Evolutionary conservation across 2,888 invertebrate genomes (phyloP).

Genomic region (Acleris emargana): DNA sequence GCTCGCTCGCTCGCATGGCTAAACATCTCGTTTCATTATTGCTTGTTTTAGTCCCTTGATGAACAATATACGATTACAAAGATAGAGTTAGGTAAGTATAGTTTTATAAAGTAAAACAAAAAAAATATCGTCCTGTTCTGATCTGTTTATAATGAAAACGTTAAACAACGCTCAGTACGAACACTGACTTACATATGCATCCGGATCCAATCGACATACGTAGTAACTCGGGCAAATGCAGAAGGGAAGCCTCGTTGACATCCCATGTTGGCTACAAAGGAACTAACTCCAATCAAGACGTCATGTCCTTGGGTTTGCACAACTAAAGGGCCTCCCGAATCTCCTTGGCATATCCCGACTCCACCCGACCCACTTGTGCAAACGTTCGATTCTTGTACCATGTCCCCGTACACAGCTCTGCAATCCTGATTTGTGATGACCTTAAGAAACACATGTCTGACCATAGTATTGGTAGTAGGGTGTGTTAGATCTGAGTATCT

Average conservation of each 20-base stretch:
- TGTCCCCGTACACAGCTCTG: conserved; percentile 50
- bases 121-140: too few species aligned
- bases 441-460: conserved; percentile 60
- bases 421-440: conserved; percentile 58
- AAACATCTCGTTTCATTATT: too few species aligned
- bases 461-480: conserved; percentile 59
- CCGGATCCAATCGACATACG: conserved; percentile 60
- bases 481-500: conserved; percentile 59
- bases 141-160: background rate
- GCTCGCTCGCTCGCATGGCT: too few species aligned
- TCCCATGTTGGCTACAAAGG: conserved; percentile 65
- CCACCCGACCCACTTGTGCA: conserved; percentile 66
- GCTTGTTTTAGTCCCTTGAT: too few species aligned
- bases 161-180: background rate
- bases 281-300: conserved; percentile 67
- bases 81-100: too few species aligned
- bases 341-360: conserved; percentile 70
- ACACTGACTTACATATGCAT: conserved; percentile 45
- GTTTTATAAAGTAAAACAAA: too few species aligned
- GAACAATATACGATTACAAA: too few species aligned
- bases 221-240: conserved; percentile 62
- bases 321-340: conserved; percentile 68
- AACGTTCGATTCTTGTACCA: conserved; percentile 61
- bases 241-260: conserved; percentile 68
- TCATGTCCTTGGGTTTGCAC: conserved; percentile 51